Percentiles rank a stretch among this genome's conserved stretches.
Conservation (phyloP, 2,113 vertebrate genomes). For the Pachycephala philippinensis region DNA sequence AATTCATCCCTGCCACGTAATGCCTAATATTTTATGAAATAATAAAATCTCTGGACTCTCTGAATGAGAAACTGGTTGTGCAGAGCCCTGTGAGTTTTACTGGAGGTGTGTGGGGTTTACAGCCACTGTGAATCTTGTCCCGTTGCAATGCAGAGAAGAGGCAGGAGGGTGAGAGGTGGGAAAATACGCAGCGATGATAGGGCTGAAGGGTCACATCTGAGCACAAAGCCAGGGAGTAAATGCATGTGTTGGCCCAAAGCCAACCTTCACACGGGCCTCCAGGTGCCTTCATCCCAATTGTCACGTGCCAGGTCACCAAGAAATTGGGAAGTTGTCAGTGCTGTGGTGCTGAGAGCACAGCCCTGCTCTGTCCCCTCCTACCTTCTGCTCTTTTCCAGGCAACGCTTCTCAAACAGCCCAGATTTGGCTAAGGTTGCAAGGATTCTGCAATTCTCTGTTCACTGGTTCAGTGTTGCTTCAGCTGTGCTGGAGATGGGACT, state of each 20-base stretch:
- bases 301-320: accelerated
- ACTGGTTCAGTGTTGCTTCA: neutral
- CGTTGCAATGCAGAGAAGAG: neutral
- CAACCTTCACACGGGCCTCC: neutral
- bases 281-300: accelerated
- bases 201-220: neutral
- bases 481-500: neutral
- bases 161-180: no score
- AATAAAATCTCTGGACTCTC: neutral
- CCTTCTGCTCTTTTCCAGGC: neutral
- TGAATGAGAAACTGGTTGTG: neutral
- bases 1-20: neutral
- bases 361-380: neutral
- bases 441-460: neutral
- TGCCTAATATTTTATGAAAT: neutral
- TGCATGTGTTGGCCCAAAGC: neutral
- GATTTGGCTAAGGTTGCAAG: neutral
- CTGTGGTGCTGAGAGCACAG: neutral
- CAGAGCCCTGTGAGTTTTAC: neutral
- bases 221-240: neutral
- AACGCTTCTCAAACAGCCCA: accelerated
- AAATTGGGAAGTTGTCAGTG: accelerated
- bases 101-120: neutral
- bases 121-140: neutral
- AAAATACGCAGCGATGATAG: accelerated